A percentile compares a stretch with the other conserved stretches of the same genome.
phyloP scores from a whole-genome alignment of 1,140 invertebrate species.

The Temnothorax nylanderi region DNA sequence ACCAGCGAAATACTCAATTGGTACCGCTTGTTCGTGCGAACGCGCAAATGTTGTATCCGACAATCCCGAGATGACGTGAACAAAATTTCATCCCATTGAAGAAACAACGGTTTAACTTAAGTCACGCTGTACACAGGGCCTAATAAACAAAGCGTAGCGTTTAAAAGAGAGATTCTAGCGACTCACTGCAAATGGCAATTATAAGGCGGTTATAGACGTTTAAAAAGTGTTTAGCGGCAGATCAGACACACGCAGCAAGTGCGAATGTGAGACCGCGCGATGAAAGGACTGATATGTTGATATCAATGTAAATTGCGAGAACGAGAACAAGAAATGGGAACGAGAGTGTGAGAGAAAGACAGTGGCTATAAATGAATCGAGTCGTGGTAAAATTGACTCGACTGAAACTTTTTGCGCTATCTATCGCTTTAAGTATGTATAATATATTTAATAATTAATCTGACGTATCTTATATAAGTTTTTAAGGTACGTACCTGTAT shows the following conservation, averaged over 20 bases:
- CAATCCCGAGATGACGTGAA: constrained; percentile 29
- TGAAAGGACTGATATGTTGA: constrained; percentile 49
- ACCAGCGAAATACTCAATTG: constrained; percentile 18
- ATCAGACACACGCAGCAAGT: constrained; percentile 27
- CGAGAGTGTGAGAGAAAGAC: constrained; percentile 17
- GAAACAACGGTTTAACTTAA: constrained; percentile 27
- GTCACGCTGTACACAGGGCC: constrained; percentile 35
- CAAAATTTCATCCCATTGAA: neutral
- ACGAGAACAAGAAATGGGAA: constrained; percentile 5
- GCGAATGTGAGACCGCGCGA: constrained; percentile 25
- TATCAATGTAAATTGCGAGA: constrained; percentile 41
- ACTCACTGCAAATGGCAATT: constrained; percentile 25
- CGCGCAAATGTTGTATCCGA: constrained; percentile 24
- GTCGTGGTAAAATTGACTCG: constrained; percentile 8
- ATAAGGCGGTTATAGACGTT: constrained; percentile 18
- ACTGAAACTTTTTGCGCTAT: neutral
- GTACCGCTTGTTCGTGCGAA: constrained; percentile 16
- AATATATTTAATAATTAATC: constrained; percentile 2
- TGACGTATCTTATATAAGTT: neutral
- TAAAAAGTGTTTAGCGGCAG: constrained; percentile 37
- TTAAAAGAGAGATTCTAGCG: constrained; percentile 36
- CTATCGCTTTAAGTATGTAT: neutral
- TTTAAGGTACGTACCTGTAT: neutral
- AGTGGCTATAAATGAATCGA: constrained; percentile 9
- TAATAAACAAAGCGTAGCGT: constrained; percentile 42